These are phyloP conservation scores for Molorchus minor DNA, from an alignment of 2,888 invertebrate genomes.

Conservation along the genomic window DNA sequence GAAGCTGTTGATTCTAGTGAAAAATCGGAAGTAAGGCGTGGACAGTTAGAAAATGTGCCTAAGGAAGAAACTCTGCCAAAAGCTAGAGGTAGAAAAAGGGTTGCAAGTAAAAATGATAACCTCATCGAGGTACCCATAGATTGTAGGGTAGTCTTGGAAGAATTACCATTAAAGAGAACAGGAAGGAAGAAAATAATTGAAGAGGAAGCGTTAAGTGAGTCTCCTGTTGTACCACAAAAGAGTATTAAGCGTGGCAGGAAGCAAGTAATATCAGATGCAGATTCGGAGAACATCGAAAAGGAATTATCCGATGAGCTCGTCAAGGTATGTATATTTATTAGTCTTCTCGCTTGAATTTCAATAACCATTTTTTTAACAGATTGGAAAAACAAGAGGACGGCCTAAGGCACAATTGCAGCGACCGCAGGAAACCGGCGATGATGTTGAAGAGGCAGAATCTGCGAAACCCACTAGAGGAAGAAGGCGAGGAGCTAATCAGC, in stretches of 20 bases:
- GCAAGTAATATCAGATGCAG: too few relatives aligned
- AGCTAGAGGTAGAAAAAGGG: constrained; percentile 14
- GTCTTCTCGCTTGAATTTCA: too few relatives aligned
- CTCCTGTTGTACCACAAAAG: too few relatives aligned
- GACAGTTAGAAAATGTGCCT: background rate
- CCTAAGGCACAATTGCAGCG: background rate
- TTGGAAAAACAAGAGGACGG: background rate
- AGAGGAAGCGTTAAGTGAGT: too few relatives aligned
- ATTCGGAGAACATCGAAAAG: too few relatives aligned
- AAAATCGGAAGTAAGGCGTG: background rate
- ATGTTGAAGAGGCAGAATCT: background rate
- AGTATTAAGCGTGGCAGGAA: too few relatives aligned
- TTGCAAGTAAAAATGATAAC: background rate
- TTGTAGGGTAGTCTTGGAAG: too few relatives aligned
- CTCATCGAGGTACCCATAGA: too few relatives aligned
- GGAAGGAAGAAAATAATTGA: background rate
- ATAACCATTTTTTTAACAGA: background rate
- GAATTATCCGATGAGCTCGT: too few relatives aligned
- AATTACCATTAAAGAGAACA: background rate
- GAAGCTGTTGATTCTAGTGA: too few relatives aligned
- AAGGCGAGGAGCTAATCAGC: background rate
- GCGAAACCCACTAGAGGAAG: constrained; percentile 10
- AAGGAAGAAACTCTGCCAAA: background rate
- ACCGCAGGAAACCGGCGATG: too few relatives aligned
- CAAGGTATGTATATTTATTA: too few relatives aligned